Base-by-base conservation (phyloP, 1,140 invertebrate genomes). In the Penaeus indicus region DNA sequence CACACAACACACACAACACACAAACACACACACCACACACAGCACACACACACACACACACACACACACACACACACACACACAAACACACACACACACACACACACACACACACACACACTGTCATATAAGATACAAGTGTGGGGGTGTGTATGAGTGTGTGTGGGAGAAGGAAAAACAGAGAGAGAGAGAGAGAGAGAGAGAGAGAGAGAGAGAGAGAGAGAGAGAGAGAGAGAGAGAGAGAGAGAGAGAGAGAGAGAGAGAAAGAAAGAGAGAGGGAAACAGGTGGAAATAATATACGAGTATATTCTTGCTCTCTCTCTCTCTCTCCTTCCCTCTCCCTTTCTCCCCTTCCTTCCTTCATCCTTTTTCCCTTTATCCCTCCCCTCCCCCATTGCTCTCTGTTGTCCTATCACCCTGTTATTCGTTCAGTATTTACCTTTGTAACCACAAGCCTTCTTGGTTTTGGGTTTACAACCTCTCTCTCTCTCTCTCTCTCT, bases 161-260 rank as follows among this genome's bases (percentile, higher is more conserved):
- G 13, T 32, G 32, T 18, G 18, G 32, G 32, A 77, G 16, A 32
- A 77, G 27, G 27, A 32, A 77, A 16, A 77, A 16, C 16, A 77
- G 32, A 32, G 27, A 77, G 32, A 32, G 27, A 77, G 75, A 32
- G 27, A 77, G 75, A 77, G 75, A 77, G 75, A 32, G 32, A 18
- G 27, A 77, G 32, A 27, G 13, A 16, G 16, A 16, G 18, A 16
- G 27, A 27, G 27, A 16, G 75, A 77, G 75, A 32, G 32, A 27
- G 75, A 77, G 75, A n/a, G n/a, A n/a, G 75, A 27, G 75, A 27
- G 27, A 27, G 75, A 27, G 75, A 77, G 75, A 27, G 75, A 32
- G 32, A 77, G 75, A 27, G 32, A 32, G 13, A 77, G 75, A 27
- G 21, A 42, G 25, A 27, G 80, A 82, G 54, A 27, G 25, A 62